phyloP scores from a whole-genome alignment of 92 coral and sea anemone genomes.

The Micromussa lordhowensis region DNA sequence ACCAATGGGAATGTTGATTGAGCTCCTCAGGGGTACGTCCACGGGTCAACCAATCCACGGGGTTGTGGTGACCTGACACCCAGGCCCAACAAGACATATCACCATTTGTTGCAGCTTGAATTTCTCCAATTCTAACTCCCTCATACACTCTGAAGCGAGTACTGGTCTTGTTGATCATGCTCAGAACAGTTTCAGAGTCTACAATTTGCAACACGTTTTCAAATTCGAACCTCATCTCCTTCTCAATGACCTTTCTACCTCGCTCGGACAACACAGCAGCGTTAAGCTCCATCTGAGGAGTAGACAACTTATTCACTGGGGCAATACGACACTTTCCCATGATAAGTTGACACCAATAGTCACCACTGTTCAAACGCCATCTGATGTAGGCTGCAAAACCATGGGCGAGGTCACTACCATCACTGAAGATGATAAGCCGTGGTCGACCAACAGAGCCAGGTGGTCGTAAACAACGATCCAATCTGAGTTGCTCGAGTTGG shows the following conservation, averaged over 20 bases:
- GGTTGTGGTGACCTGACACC: constrained; percentile 41
- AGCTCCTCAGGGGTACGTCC: constrained; percentile 66
- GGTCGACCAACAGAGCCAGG: constrained; percentile 47
- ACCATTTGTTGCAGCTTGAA: constrained; percentile 64
- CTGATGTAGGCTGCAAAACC: constrained; percentile 73
- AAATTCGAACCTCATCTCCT: constrained; percentile 67
- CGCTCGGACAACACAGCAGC: constrained; percentile 70
- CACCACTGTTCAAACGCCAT: constrained; percentile 63
- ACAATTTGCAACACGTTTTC: constrained; percentile 70
- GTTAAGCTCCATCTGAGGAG: constrained; percentile 73
- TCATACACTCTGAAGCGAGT: constrained; percentile 60
- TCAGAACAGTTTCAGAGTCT: constrained; percentile 76
- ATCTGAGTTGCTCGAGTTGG: constrained; percentile 48
- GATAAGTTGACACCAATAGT: constrained; percentile 62
- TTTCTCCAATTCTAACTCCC: constrained; percentile 64
- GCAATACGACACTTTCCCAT: constrained; percentile 77
- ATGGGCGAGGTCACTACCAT: constrained; percentile 68
- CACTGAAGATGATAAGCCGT: constrained; percentile 65
- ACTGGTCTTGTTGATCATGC: constrained; percentile 74
- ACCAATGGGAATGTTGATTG: constrained; percentile 54
- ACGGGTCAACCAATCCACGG: constrained; percentile 57
- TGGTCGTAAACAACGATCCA: constrained; percentile 60
- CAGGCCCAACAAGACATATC: constrained; percentile 56
- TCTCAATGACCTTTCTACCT: constrained; percentile 71
- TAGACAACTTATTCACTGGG: constrained; percentile 62